Evolutionary conservation across 2,113 vertebrate genomes (phyloP).

Genomic region (Bufo gargarizans): DNA sequence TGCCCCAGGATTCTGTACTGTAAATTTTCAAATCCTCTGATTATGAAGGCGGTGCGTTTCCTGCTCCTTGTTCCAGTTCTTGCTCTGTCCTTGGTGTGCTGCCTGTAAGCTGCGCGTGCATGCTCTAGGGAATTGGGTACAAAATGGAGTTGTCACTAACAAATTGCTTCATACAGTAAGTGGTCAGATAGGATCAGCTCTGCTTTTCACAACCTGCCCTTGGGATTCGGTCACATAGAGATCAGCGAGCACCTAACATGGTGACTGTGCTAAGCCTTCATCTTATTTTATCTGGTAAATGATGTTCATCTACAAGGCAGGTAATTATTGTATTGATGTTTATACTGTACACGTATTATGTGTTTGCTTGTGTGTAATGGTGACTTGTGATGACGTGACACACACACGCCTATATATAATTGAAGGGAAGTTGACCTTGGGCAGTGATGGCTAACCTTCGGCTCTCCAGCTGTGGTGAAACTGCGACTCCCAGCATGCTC

Average conservation of each 20-base stretch:
- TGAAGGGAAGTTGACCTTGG: too few relatives aligned
- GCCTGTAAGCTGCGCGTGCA: not conserved
- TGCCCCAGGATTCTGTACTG: too few relatives aligned
- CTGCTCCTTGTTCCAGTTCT: not conserved
- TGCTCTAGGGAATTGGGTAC: constrained; percentile 20
- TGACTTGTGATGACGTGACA: too few relatives aligned
- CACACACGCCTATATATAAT: too few relatives aligned
- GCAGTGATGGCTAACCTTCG: too few relatives aligned
- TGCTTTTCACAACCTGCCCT: not conserved
- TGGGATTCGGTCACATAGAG: constrained; percentile 38
- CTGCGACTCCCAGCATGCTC: too few relatives aligned
- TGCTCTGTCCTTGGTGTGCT: constrained; percentile 1
- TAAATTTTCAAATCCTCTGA: not conserved
- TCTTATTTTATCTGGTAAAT: not conserved
- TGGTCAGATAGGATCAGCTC: constrained; percentile 43
- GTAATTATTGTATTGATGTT: not conserved
- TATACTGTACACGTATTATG: not conserved
- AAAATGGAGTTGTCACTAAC: constrained; percentile 40
- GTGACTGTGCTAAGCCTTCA: not conserved
- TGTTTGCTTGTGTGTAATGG: not conserved
- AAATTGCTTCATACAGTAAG: constrained; percentile 46
- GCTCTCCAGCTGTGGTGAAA: too few relatives aligned
- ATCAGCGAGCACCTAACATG: not conserved
- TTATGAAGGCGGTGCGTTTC: not conserved
- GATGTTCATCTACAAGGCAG: not conserved